A percentile compares a stretch with the other conserved stretches of the same genome.
phyloP scores from a whole-genome alignment of 2,113 vertebrate species.

The Globicephala melas region DNA sequence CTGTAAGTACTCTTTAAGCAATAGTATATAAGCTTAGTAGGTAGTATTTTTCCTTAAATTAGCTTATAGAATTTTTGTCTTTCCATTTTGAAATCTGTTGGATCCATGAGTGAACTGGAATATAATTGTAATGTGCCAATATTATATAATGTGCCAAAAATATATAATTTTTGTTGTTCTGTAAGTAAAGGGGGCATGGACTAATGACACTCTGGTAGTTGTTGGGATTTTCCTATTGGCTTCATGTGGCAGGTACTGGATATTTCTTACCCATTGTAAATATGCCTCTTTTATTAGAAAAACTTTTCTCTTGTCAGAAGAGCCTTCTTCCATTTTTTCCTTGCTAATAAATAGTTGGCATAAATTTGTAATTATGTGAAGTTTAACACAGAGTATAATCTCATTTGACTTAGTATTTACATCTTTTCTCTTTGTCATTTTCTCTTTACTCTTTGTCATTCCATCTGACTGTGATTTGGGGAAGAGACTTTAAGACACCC shows the following conservation, averaged over 20 bases:
- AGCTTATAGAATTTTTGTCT: neutral
- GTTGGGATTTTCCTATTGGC: neutral
- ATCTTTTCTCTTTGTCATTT: neutral
- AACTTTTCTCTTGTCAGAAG: neutral
- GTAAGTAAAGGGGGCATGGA: neutral
- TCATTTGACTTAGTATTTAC: neutral
- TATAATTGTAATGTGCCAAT: neutral
- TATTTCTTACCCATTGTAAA: neutral
- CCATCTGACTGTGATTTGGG: neutral
- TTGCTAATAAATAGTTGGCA: neutral
- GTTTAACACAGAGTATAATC: neutral
- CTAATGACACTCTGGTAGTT: neutral
- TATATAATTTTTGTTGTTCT: neutral
- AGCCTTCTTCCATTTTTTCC: neutral
- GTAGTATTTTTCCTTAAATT: neutral
- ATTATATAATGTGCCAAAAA: neutral
- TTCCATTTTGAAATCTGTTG: neutral
- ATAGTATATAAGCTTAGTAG: neutral
- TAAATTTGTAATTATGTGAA: neutral
- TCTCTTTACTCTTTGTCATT: neutral
- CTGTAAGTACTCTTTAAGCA: neutral
- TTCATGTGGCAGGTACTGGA: neutral
- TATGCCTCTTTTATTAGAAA: neutral
- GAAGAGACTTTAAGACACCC: neutral
- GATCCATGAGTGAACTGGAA: neutral